Evolutionary conservation across 2,113 vertebrate species (phyloP).

Genomic region (Chunga burmeisteri): DNA sequence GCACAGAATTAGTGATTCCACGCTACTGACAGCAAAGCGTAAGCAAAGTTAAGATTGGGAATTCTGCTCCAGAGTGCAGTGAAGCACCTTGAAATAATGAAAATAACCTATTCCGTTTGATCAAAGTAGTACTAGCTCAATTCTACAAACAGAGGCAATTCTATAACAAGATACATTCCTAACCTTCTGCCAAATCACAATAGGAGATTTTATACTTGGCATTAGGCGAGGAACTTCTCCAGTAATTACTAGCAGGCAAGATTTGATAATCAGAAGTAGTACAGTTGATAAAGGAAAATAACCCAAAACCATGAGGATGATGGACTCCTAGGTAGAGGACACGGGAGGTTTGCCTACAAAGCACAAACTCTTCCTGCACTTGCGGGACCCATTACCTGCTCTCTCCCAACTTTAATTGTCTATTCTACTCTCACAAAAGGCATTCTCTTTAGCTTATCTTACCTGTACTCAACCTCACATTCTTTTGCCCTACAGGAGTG

Average conservation of each 20-base stretch:
- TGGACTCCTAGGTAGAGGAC: background rate
- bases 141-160: background rate
- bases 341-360: background rate
- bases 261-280: background rate
- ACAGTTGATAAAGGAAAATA: background rate
- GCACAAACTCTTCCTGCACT: background rate
- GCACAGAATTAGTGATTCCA: background rate
- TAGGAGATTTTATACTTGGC: background rate
- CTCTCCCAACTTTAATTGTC: background rate
- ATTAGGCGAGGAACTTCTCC: background rate
- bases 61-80: background rate
- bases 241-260: background rate
- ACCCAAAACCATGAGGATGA: background rate
- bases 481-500: background rate
- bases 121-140: background rate
- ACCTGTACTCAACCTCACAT: background rate
- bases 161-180: background rate
- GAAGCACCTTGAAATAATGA: background rate
- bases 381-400: background rate
- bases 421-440: background rate
- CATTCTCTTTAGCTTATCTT: background rate
- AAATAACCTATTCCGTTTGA: background rate
- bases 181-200: background rate
- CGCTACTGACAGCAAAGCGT: background rate
- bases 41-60: background rate